Base-by-base conservation (phyloP, 2,888 invertebrate species). In the Drosophila testacea region DNA sequence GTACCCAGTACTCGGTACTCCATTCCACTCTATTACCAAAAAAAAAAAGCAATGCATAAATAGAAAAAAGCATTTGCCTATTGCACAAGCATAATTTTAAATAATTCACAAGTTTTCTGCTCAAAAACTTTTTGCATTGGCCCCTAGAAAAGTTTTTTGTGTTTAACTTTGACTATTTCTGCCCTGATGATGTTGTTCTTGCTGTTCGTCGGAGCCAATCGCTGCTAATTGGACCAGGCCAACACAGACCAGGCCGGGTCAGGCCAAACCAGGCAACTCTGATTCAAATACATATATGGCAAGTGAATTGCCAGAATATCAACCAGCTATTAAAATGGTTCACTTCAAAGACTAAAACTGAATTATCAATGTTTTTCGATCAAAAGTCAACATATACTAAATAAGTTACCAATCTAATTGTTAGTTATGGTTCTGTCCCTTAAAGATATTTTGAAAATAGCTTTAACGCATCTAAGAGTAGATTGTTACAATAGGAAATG, bases 21-120 rank as follows among this genome's bases (percentile, higher is more conserved):
- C 32, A 60, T 63, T 42, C 51, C 41, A 56, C 36, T 52, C 44
- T 54, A 59, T 32, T 46, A 28, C 34, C 47, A 39, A 9, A 46
- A 56, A 34, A 44, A 11, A 16, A 32, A 42, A 22, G 52, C 50
- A 54, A 34, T 13, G 3, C 5, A 9, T n/a, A 36, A 62, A n/a
- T 13, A 4, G 6, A 11, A 16, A 36, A 62, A n/a, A 4, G 11
- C 61, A 47, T 59, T 52, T 63, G 65, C 68, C 67, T 46, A 67
- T 56, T 63, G 56, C 39, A 56, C 67, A 46, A 51, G 73, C 74
- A 77, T 74, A 61, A 80, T 77, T 80, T 81, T 69, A 77, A 83
- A 83, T 83, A 77, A 83, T 80, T 83, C 77, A 69, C 51, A 77
- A 80, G 69, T 71, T 83, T 73, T 73, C 55, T 54, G 61, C 66